These are phyloP conservation scores for Synanthedon tipuliformis DNA, from an alignment of 2,888 invertebrate genomes.

Conservation along the genomic window DNA sequence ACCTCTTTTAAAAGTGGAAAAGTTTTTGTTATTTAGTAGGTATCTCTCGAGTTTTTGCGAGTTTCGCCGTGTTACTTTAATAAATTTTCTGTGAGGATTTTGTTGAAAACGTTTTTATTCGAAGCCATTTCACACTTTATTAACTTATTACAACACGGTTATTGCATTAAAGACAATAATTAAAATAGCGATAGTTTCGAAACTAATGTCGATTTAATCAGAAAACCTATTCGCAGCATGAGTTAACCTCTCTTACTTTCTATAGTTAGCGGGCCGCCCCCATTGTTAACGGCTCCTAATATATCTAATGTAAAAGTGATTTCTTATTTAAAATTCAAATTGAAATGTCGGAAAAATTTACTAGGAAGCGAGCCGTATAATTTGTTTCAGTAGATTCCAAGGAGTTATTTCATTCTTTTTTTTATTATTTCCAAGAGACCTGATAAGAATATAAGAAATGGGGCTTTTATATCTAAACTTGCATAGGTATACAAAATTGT, in stretches of 20 bases:
- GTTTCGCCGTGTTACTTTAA: not conserved
- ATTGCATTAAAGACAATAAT: too few species aligned
- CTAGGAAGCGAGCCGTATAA: not conserved
- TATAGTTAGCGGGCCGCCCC: conserved; percentile 37
- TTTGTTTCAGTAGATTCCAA: not conserved
- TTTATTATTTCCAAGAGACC: too few species aligned
- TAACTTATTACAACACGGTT: too few species aligned
- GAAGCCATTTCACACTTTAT: not conserved
- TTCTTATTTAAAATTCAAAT: conserved; percentile 21
- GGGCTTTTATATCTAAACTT: too few species aligned
- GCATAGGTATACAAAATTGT: conserved; percentile 5
- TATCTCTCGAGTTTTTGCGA: not conserved
- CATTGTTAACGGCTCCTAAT: conserved; percentile 54
- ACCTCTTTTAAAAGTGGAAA: conserved; percentile 27
- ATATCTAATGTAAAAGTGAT: conserved; percentile 50
- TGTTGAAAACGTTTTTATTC: conserved; percentile 15
- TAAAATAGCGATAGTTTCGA: conserved; percentile 42
- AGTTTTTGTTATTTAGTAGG: conserved; percentile 12
- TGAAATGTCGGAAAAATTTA: conserved; percentile 4
- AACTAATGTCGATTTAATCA: conserved; percentile 51
- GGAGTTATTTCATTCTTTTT: too few species aligned
- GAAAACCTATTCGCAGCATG: conserved; percentile 47
- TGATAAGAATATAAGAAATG: too few species aligned
- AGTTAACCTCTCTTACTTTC: conserved; percentile 47
- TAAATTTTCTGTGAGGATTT: not conserved